These are phyloP conservation scores for Ryuthela nishihirai DNA, from an alignment of 2,888 invertebrate species.

Conservation along the genomic window DNA sequence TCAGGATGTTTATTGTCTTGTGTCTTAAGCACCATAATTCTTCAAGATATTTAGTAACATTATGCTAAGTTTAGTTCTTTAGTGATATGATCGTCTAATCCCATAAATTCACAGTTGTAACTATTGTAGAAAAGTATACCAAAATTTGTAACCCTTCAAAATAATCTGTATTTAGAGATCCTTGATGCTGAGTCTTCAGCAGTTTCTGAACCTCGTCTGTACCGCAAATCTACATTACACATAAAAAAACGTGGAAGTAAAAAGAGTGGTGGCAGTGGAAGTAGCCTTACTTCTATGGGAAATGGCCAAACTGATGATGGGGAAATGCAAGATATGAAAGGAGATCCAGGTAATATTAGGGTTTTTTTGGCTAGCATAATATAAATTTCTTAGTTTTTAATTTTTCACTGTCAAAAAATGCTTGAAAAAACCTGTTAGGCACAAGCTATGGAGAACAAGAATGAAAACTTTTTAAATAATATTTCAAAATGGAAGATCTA, in stretches of 20 bases:
- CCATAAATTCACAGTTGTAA: too few species aligned
- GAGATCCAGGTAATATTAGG: conserved; percentile 28
- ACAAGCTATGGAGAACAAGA: too few species aligned
- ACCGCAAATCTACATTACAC: conserved; percentile 41
- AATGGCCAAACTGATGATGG: too few species aligned
- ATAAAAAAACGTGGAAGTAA: conserved; percentile 37
- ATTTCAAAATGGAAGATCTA: too few species aligned
- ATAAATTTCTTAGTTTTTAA: too few species aligned
- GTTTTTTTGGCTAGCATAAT: background rate
- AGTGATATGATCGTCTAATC: too few species aligned
- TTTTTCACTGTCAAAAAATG: conserved; percentile 5
- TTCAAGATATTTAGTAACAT: too few species aligned
- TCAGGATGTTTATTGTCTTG: too few species aligned
- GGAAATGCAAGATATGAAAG: conserved; percentile 19
- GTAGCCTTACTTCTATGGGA: conserved; percentile 30
- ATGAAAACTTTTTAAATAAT: too few species aligned
- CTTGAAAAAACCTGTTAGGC: background rate
- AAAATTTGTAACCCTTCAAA: background rate
- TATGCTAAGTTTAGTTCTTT: too few species aligned
- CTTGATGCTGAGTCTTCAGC: conserved; percentile 24
- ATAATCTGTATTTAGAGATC: conserved; percentile 14
- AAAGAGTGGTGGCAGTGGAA: conserved; percentile 25
- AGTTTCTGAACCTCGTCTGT: conserved; percentile 42
- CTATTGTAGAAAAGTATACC: background rate
- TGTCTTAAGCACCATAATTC: too few species aligned